Base-by-base conservation (phyloP, 2,888 invertebrate species). In the Idaea dimidiata region DNA sequence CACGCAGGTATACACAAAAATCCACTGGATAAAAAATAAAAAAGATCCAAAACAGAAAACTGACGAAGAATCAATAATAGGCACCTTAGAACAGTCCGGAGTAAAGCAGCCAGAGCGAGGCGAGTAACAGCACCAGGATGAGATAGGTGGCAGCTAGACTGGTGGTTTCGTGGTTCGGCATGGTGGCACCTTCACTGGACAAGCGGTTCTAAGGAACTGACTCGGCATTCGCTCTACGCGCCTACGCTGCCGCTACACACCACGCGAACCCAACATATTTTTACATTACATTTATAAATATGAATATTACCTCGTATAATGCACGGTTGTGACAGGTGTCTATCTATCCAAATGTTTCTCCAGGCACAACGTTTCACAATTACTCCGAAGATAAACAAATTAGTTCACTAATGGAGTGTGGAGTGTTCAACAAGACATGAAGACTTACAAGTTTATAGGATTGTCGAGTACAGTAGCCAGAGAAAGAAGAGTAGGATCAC, bases 81-180 rank as follows among this genome's bases (percentile, higher is more conserved):
- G 83, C 87, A 89, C 91, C 89, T 91, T 88, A 92, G 80, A 91
- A 92, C 81, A 95, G 75, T 66, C 95, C 95, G 18, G 95, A 94
- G 84, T 96, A 96, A 67, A 96, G 92, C 55, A 95, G 86, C 94
- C 95, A 96, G 60, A 96, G 91, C 63, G 94, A 93, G 75, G 94
- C 93, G 62, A 96, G 89, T 55, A 96, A 90, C 57, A 94, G 87
- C 74, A 95, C 93, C 82, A 96, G 86, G 82, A 96, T 95, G 75
- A 95, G 85, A 80, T 95, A 96, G 72, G 96, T 96, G 79, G 95
- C 94, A 77, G 95, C 89, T 70, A 96, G 93, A 83, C 93, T 95
- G 68, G 93, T 93, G 66, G 95, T 94, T 90, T 96, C 95, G 82
- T 91, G 89, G 84, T 93, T 83, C 62, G 93, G 90, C 93, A 93